Evolutionary conservation across 2,888 invertebrate species (phyloP).

Genomic region (Dorcus parallelipipedus): DNA sequence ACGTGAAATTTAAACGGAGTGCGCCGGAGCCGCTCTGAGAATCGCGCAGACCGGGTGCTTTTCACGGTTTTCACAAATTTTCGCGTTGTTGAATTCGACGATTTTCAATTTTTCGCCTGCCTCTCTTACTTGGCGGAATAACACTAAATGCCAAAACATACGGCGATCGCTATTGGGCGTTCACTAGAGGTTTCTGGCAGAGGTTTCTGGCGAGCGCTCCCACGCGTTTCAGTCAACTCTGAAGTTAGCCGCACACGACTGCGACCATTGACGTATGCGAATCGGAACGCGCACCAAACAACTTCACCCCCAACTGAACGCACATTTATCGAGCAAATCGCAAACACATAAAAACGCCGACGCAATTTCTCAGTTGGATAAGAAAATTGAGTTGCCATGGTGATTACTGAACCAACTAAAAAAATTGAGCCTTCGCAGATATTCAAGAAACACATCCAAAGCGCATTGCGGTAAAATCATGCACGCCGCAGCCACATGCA

Average conservation of each 20-base stretch:
- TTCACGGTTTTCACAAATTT: constrained; percentile 38
- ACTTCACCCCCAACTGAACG: background rate
- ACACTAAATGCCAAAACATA: constrained; percentile 38
- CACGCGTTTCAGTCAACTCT: constrained; percentile 14
- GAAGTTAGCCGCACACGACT: constrained; percentile 11
- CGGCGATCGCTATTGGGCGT: constrained; percentile 35
- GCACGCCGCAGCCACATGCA: constrained; percentile 12
- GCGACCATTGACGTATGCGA: constrained; percentile 13
- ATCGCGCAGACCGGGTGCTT: constrained; percentile 21
- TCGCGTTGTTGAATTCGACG: constrained; percentile 43
- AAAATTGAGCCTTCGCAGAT: background rate
- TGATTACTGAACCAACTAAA: background rate
- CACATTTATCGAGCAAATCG: background rate
- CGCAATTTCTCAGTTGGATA: too few relatives aligned
- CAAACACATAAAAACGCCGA: background rate
- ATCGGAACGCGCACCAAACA: background rate
- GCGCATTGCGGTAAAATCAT: constrained; percentile 8
- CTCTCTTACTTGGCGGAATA: constrained; percentile 35
- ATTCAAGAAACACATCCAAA: background rate
- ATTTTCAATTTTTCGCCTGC: constrained; percentile 45
- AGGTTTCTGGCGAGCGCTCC: constrained; percentile 43
- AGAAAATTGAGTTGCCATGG: too few relatives aligned
- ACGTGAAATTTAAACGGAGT: constrained; percentile 46
- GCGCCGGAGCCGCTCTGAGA: constrained; percentile 25
- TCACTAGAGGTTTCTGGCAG: constrained; percentile 48